Conservation (phyloP, 2,888 invertebrate genomes). For the Antitype chi region DNA sequence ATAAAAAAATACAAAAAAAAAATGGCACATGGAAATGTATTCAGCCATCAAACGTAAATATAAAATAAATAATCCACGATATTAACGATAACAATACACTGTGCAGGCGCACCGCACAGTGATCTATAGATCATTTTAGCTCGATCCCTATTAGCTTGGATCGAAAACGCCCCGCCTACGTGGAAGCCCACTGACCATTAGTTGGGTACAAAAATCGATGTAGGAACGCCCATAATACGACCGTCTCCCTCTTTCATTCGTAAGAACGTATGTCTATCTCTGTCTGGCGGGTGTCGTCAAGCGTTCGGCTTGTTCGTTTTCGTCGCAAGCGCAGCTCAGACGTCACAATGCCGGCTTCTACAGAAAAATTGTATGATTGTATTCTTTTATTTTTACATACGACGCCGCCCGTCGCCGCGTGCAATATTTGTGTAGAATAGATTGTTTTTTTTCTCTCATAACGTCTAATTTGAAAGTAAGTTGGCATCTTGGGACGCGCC, state of each 20-base stretch:
- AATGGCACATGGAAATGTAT: constrained; percentile 82
- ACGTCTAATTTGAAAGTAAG: constrained; percentile 86
- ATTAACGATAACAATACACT: constrained; percentile 88
- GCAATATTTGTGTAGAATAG: constrained; percentile 89
- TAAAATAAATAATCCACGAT: constrained; percentile 87
- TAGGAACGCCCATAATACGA: constrained; percentile 82
- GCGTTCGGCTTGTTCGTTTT: constrained; percentile 82
- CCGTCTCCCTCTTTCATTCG: constrained; percentile 71
- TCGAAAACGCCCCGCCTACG: constrained; percentile 84
- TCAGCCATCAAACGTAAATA: constrained; percentile 86
- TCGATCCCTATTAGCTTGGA: constrained; percentile 89
- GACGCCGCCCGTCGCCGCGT: constrained; percentile 78
- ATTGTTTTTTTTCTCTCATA: constrained; percentile 81
- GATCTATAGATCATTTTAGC: constrained; percentile 90
- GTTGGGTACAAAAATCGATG: constrained; percentile 87
- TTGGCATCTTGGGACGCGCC: constrained; percentile 74
- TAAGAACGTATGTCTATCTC: constrained; percentile 66
- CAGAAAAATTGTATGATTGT: constrained; percentile 87
- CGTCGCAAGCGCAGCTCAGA: constrained; percentile 82
- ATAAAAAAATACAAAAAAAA: constrained; percentile 70
- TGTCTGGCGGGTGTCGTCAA: constrained; percentile 70
- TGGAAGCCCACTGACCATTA: constrained; percentile 90
- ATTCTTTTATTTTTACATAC: constrained; percentile 82
- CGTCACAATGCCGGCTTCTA: constrained; percentile 86
- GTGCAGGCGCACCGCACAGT: constrained; percentile 79